Base-by-base conservation (phyloP, 2,888 invertebrate species). In the Ennomos fuscantarius region DNA sequence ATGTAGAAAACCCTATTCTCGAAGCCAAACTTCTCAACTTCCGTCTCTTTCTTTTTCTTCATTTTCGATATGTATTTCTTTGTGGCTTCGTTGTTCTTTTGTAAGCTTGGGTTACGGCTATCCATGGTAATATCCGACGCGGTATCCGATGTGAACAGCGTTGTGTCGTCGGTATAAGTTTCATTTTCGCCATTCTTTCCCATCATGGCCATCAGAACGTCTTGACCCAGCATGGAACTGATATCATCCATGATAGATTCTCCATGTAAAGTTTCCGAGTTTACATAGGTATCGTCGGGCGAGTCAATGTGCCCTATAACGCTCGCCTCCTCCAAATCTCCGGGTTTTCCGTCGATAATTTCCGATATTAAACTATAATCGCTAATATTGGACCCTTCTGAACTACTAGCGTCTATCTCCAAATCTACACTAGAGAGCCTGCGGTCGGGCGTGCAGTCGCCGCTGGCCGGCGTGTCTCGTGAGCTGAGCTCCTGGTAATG, bases 241-340 rank as follows among this genome's bases (percentile, higher is more conserved):
- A 96, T 94, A 74, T 96, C 96, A 66, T 96, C 96, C 89, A 96
- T 94, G 34, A 96, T 93, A 46, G 96, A 96, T 80, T 96, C 96
- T 8, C 96, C 96, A 59, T 95, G 96, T 67, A 95, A 92, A 8
- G 95, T 94, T 74, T 96, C 96, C n/a, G 95, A 95, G 68, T 94
- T 94, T 34, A 93, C 89, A 53, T 93, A 93, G 3, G 95, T 95
- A 9, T 95, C 94, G 63, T 97, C 97, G 0, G 97, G 96, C 0
- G 96, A 97, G 78, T 97, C 97, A 51, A 97, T 97, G 74, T 97
- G 97, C 9, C 95, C 94, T 48, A 97, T 95, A 65, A 93, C 93
- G 74, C 87, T 87, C 11, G 87, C 87, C 48, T 93, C 93, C 55
- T 89, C 87, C 2, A 76, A 61, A 8, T 89, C 88, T 3, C 78